Evolutionary conservation across 1,140 invertebrate species (phyloP).

Genomic region (Euura lappo): DNA sequence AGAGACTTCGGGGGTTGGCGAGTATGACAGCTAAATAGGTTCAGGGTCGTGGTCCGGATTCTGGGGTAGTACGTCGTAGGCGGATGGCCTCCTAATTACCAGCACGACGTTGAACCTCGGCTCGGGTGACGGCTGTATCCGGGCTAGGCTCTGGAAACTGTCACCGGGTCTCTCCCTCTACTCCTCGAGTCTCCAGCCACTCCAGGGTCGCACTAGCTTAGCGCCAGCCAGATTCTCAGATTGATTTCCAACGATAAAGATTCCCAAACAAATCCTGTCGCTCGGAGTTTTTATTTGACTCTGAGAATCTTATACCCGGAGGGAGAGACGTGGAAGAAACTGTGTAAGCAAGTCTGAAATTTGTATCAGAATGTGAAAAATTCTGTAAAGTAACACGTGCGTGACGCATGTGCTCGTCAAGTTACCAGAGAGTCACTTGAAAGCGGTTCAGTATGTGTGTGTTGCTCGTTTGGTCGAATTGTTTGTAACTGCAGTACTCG

Average conservation of each 20-base stretch:
- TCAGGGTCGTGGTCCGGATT: conserved; percentile 23
- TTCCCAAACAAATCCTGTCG: too few species aligned
- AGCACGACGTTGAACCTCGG: conserved; percentile 32
- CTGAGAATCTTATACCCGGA: neutral
- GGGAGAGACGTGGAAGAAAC: neutral
- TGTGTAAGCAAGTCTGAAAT: neutral
- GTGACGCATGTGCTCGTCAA: neutral
- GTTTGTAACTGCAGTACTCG: neutral
- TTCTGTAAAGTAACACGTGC: conserved; percentile 3
- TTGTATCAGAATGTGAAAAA: conserved; percentile 6
- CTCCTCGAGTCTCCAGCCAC: neutral
- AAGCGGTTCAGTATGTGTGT: neutral
- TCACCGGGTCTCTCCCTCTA: conserved; percentile 32
- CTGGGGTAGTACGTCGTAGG: conserved; percentile 20
- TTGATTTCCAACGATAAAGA: too few species aligned
- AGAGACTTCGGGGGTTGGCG: neutral
- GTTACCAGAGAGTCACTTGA: neutral
- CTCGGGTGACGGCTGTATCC: conserved; percentile 51
- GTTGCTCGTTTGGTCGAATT: neutral
- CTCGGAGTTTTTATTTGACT: too few species aligned
- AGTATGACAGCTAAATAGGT: conserved; percentile 26
- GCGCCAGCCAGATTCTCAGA: conserved; percentile 25
- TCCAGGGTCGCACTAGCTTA: conserved; percentile 29
- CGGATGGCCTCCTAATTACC: conserved; percentile 47
- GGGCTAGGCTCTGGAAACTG: conserved; percentile 46